Evolutionary conservation across 2,888 invertebrate genomes (phyloP).

Genomic region (Megalurothrips usitatus): DNA sequence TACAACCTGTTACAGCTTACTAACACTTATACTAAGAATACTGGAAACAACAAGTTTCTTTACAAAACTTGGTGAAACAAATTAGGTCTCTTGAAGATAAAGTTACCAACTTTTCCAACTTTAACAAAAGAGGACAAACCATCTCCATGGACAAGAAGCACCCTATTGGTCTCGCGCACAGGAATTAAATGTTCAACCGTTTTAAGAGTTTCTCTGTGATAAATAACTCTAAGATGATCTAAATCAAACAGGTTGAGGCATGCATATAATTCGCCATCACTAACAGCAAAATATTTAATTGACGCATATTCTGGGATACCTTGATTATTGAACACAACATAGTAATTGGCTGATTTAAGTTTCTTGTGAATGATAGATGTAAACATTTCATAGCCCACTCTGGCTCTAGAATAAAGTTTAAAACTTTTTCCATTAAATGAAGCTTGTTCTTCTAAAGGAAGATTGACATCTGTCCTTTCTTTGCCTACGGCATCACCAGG

Average conservation of each 20-base stretch:
- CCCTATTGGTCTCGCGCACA: background rate
- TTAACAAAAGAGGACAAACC: background rate
- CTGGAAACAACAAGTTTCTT: background rate
- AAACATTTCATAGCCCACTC: background rate
- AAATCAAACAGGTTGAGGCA: background rate
- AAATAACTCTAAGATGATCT: background rate
- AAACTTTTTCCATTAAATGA: background rate
- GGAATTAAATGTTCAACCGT: background rate
- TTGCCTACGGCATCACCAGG: background rate
- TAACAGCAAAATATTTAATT: background rate
- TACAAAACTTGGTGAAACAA: background rate
- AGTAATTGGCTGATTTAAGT: background rate
- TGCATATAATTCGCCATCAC: background rate
- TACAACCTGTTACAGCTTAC: too few relatives aligned
- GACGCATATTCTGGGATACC: background rate
- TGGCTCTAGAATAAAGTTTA: background rate
- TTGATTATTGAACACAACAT: background rate
- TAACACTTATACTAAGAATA: too few relatives aligned
- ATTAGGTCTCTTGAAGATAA: background rate
- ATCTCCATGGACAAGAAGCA: background rate
- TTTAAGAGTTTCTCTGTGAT: background rate
- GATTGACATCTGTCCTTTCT: background rate
- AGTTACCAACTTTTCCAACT: background rate
- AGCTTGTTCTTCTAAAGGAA: background rate
- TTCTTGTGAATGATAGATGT: background rate